Conservation (phyloP, 2,113 vertebrate species). For the Chitala chitala region DNA sequence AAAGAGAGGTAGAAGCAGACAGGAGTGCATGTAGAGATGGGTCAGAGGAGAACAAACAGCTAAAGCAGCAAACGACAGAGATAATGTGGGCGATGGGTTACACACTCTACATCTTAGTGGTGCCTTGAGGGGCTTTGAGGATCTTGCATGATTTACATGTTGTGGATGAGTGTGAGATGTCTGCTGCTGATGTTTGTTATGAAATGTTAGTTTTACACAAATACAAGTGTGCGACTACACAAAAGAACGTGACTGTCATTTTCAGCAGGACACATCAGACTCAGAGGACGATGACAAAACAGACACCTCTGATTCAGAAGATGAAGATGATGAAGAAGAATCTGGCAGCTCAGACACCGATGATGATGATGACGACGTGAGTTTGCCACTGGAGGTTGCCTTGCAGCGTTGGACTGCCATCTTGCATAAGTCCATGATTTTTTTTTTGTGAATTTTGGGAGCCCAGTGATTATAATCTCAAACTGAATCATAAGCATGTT, state of each 20-base stretch:
- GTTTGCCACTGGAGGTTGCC: not conserved
- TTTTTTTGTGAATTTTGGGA: too few relatives aligned
- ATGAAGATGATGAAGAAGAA: slow-evolving; percentile 20
- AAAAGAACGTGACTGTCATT: slow-evolving; percentile 4
- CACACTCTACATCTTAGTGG: not conserved
- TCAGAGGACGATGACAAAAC: slow-evolving; percentile 31
- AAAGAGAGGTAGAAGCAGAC: not conserved
- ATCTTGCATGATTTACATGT: not conserved
- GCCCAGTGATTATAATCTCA: not conserved
- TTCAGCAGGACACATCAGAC: slow-evolving; percentile 28
- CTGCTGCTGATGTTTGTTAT: not conserved
- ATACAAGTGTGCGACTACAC: not conserved
- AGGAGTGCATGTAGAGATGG: not conserved
- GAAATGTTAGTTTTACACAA: too few relatives aligned
- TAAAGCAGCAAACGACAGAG: too few relatives aligned
- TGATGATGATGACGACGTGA: slow-evolving; percentile 13
- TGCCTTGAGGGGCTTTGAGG: not conserved
- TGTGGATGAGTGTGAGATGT: not conserved
- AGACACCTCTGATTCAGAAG: slow-evolving; percentile 22
- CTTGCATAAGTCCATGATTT: too few relatives aligned
- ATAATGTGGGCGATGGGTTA: too few relatives aligned
- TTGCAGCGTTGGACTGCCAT: too few relatives aligned
- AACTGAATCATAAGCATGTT: not conserved
- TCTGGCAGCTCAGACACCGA: slow-evolving; percentile 27
- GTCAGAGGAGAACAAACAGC: not conserved